A percentile compares a stretch with the other conserved stretches of the same genome.
Conservation (phyloP, 2,797 vertebrate genomes). For the Galago senegalensis region DNA sequence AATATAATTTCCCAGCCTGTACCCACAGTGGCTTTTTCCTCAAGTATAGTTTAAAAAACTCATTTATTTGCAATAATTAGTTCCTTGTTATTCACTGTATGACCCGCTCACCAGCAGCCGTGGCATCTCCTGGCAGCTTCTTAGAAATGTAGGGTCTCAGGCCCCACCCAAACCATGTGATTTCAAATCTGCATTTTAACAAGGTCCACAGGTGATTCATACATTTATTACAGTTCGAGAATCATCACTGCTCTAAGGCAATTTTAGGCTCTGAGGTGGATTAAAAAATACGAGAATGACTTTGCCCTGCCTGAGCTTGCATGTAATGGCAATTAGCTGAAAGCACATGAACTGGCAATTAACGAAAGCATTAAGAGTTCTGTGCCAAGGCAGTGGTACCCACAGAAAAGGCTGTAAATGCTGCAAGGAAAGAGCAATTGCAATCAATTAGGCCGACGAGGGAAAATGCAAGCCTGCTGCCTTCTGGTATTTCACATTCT, state of each 20-base stretch:
- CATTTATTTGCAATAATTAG: background rate
- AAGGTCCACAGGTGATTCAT: constrained; percentile 6
- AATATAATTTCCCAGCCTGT: constrained; percentile 28
- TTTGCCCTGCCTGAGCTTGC: constrained; percentile 60
- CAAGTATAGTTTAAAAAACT: background rate
- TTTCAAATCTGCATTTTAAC: constrained; percentile 36
- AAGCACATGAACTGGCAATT: constrained; percentile 58
- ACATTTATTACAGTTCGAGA: background rate
- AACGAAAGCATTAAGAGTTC: constrained; percentile 37
- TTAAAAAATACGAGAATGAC: constrained; percentile 41
- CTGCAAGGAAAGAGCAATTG: constrained; percentile 37
- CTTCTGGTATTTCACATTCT: background rate
- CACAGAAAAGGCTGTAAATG: background rate
- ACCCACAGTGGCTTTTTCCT: background rate
- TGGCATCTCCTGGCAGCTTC: background rate
- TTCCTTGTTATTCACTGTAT: background rate
- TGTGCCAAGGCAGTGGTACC: background rate
- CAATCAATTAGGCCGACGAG: background rate
- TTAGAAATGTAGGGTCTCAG: background rate
- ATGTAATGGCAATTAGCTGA: constrained; percentile 25
- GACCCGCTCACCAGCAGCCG: background rate
- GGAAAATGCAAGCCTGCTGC: background rate
- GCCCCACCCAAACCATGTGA: background rate
- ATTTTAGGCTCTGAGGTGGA: constrained; percentile 38
- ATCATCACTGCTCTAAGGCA: constrained; percentile 10